Evolutionary conservation across 2,113 vertebrate genomes (phyloP), one percentile per base, ranked within the genome.

Genomic region (Phalacrocorax brasilianus): DNA sequence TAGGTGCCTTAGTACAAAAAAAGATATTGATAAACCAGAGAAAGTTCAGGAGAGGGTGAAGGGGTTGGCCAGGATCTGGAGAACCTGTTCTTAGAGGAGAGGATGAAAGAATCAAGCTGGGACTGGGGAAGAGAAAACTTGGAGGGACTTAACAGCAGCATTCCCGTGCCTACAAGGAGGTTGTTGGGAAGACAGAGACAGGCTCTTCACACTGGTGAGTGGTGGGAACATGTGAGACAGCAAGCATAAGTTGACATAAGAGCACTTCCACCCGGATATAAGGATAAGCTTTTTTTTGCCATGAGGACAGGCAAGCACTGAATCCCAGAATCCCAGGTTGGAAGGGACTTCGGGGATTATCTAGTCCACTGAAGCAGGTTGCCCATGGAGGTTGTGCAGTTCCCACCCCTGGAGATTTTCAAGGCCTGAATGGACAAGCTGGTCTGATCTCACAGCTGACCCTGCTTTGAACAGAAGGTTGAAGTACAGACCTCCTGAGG

Each of bases 191-290:
- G 55, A 0, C 16, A 28, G 45, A 76, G 38, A 58, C 4, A 10
- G 30, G 8, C 2, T 88, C 49, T 18, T 79, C 7, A 1, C 6
- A 6, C 4, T 75, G 38, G 11, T 62, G 52, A 58, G 32, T 26
- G 28, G 32, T 50, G 58, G 58, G 40, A 76, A 20, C 40, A 11
- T n/a, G 47, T 47, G 35, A 30, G 15, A 35, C 44, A 63, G 50
- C 23, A 59, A 32, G 5, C 1, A 3, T 4, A 23, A 56, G 12
- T 0, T 83, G 33, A 32, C 20, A 13, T 5, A 15, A 19, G 17
- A 71, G 15, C 22, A 11, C 15, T 24, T 61, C 53, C 21, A 65
- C 0, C 8, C 40, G 22, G 26, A 26, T 12, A 24, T 1, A 30
- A 73, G 50, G 33, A 49, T 42, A 65, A 33, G 6, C 5, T n/a